phyloP scores from a whole-genome alignment of 2,113 vertebrate genomes.

The Charadrius vociferus region DNA sequence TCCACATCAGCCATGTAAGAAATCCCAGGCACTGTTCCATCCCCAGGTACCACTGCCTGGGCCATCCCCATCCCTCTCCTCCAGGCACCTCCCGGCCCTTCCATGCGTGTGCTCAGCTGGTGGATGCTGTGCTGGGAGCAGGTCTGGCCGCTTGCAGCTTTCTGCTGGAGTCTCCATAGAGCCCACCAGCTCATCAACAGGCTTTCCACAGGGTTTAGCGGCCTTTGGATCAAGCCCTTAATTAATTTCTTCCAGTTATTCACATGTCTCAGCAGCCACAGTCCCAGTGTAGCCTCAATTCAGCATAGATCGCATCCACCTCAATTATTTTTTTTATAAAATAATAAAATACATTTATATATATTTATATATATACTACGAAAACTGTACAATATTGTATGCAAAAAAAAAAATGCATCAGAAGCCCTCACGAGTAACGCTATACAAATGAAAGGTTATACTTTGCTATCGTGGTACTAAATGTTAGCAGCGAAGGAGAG shows the following conservation, averaged over 20 bases:
- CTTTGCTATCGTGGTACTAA: not conserved
- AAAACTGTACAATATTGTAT: conserved; percentile 56
- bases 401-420: not conserved
- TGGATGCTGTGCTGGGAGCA: not conserved
- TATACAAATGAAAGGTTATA: not conserved
- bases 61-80: not conserved
- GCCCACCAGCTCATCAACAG: not conserved
- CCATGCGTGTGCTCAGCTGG: not conserved
- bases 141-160: not conserved
- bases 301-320: not conserved
- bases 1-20: not conserved
- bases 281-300: not conserved
- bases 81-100: not conserved
- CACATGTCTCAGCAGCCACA: not conserved
- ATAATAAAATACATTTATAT: conserved; percentile 60
- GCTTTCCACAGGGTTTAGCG: not conserved
- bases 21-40: not conserved
- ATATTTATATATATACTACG: conserved; percentile 32
- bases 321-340: conserved; percentile 9
- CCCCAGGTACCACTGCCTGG: rapidly evolving
- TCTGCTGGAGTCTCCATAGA: not conserved
- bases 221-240: not conserved
- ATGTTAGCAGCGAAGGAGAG: not conserved
- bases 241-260: not conserved
- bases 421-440: not conserved